Conservation (phyloP, 1,140 invertebrate species). For the Philopotamus ludificatus region DNA sequence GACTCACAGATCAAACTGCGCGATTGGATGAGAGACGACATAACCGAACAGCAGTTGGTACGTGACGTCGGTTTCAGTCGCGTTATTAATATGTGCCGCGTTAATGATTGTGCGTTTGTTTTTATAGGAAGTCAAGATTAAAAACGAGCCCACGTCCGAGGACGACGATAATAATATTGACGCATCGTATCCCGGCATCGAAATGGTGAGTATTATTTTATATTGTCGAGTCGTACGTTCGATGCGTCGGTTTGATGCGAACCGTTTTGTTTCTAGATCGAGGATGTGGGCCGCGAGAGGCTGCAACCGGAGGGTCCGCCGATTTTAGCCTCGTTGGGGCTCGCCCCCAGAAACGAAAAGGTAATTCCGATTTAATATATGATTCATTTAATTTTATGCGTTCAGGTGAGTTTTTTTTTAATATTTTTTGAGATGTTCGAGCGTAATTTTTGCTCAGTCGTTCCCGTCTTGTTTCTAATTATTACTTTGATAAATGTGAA, state of each 20-base stretch:
- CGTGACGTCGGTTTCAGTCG: background rate
- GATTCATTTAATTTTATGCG: background rate
- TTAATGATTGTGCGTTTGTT: conserved; percentile 43
- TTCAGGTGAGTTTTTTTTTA: too few relatives aligned
- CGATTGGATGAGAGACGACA: conserved; percentile 54
- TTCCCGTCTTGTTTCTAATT: too few relatives aligned
- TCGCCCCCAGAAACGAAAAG: conserved; percentile 57
- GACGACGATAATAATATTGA: conserved; percentile 56
- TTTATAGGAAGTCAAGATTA: conserved; percentile 54
- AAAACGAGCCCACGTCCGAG: conserved; percentile 51
- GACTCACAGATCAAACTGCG: conserved; percentile 58
- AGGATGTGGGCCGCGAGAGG: conserved; percentile 39
- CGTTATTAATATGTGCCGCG: background rate
- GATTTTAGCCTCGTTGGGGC: conserved; percentile 55
- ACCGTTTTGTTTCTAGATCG: conserved; percentile 16
- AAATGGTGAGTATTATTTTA: conserved; percentile 27
- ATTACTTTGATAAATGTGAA: background rate
- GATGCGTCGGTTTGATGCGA: background rate
- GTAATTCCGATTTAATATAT: too few relatives aligned
- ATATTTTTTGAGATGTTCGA: too few relatives aligned
- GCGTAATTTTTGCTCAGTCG: too few relatives aligned
- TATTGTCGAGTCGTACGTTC: background rate
- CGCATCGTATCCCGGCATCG: conserved; percentile 50
- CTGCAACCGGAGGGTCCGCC: conserved; percentile 54
- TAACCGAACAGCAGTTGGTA: conserved; percentile 50